Conservation (phyloP, 1,140 invertebrate species). For the Polypedilum vanderplanki region DNA sequence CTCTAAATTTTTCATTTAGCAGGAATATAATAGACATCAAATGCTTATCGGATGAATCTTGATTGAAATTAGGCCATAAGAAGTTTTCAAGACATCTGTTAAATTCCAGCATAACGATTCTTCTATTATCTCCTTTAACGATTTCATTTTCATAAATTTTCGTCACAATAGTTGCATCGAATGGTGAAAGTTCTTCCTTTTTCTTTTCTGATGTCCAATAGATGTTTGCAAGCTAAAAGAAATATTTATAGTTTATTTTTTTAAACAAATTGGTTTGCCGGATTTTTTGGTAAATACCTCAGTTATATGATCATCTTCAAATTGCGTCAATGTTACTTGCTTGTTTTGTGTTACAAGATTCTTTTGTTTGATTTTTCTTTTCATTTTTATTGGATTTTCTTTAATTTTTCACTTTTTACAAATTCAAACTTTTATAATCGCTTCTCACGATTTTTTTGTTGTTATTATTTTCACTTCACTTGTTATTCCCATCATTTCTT, state of each 20-base stretch:
- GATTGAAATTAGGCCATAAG: constrained; percentile 90
- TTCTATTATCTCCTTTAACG: constrained; percentile 52
- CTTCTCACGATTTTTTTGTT: too few species aligned
- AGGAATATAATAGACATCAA: constrained; percentile 94
- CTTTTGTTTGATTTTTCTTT: constrained; percentile 30
- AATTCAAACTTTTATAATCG: not conserved
- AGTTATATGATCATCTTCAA: not conserved
- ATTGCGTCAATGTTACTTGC: not conserved
- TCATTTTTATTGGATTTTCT: constrained; percentile 9
- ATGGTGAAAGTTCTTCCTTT: constrained; percentile 56
- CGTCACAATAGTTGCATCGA: constrained; percentile 66
- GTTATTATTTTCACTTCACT: too few species aligned
- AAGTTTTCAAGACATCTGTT: constrained; percentile 97
- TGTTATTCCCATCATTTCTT: too few species aligned
- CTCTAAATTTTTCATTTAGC: constrained; percentile 97
- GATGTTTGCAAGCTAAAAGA: constrained; percentile 68
- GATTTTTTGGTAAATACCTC: not conserved
- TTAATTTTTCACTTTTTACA: not conserved
- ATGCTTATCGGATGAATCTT: constrained; percentile 65
- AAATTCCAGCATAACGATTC: constrained; percentile 94
- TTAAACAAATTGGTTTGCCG: not conserved
- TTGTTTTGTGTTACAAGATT: not conserved
- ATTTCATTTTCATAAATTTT: constrained; percentile 78
- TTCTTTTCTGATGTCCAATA: constrained; percentile 81
- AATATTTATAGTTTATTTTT: not conserved